These are phyloP conservation scores for Apamea crenata DNA, from an alignment of 2,888 invertebrate species.

Conservation along the genomic window DNA sequence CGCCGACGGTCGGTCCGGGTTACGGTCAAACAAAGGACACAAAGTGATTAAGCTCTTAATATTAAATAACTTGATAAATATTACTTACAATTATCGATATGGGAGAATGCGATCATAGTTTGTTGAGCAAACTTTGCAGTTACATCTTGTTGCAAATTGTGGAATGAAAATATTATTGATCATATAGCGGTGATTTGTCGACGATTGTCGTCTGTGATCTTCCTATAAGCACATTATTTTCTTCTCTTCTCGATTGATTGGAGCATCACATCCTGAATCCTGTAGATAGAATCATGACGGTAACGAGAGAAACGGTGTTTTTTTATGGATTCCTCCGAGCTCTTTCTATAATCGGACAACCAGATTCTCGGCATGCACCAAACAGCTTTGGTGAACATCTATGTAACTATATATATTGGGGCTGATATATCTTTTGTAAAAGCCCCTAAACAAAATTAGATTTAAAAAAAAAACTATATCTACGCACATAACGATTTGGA, in stretches of 20 bases:
- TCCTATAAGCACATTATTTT: background rate
- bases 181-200: background rate
- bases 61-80: conserved; percentile 61
- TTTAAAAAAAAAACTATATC: no score
- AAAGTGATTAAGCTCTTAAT: conserved; percentile 72
- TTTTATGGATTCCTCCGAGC: background rate
- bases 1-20: conserved; percentile 41
- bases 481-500: background rate
- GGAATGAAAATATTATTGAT: background rate
- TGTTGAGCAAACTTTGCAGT: no score
- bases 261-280: background rate
- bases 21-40: conserved; percentile 59
- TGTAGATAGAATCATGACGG: no score
- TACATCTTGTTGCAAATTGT: background rate
- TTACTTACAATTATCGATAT: conserved; percentile 25
- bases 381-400: background rate
- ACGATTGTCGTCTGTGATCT: background rate
- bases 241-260: background rate
- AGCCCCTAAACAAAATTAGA: no score
- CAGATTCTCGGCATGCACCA: background rate
- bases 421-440: no score
- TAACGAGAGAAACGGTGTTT: no score
- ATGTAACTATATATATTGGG: no score
- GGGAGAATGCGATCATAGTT: no score
- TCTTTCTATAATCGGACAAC: background rate